phyloP scores from a whole-genome alignment of 2,797 vertebrate genomes.

The Myotis daubentonii region DNA sequence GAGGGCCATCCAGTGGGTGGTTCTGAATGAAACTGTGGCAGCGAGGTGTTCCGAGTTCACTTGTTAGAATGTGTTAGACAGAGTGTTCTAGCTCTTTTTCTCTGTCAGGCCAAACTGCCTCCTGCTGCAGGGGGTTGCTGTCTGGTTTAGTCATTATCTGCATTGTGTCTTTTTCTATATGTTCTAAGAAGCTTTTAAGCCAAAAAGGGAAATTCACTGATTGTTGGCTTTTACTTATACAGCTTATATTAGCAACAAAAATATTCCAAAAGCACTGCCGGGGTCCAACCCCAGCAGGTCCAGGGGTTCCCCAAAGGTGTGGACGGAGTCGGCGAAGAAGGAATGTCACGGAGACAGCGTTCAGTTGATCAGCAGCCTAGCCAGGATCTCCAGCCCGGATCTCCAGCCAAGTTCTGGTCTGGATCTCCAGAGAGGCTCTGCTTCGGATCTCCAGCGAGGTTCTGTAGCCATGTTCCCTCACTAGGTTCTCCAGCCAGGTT shows the following conservation, averaged over 20 bases:
- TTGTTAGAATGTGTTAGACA: neutral
- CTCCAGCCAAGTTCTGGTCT: no score
- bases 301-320: no score
- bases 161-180: slow-evolving; percentile 30
- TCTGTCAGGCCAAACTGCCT: neutral
- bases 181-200: neutral
- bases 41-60: neutral
- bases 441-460: no score
- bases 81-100: neutral
- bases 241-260: neutral
- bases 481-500: no score
- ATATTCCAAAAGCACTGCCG: neutral
- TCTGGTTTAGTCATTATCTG: neutral
- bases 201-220: neutral
- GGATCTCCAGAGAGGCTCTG: no score
- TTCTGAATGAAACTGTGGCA: neutral
- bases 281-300: no score
- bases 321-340: no score
- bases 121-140: neutral
- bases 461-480: no score
- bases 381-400: no score
- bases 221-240: neutral
- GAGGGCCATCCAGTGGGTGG: no score
- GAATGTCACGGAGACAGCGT: no score
- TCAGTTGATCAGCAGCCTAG: no score